Evolutionary conservation across 2,113 vertebrate species (phyloP).

Genomic region (Plectropomus leopardus): DNA sequence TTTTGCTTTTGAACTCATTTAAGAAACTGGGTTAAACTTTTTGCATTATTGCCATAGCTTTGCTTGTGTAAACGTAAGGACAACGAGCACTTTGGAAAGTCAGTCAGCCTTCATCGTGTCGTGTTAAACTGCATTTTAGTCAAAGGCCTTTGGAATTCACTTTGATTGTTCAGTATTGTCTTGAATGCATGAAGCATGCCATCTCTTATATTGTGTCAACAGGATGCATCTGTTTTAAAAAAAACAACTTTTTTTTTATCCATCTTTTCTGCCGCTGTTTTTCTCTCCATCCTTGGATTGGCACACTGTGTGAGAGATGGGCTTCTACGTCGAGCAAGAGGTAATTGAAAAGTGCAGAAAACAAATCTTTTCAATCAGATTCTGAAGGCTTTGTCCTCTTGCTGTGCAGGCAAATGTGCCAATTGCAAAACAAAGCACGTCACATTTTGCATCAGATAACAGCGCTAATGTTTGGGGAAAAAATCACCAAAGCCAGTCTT

Average conservation of each 20-base stretch:
- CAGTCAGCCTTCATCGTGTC: background rate
- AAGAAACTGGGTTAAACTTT: conserved; percentile 68
- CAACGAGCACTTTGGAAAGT: conserved; percentile 20
- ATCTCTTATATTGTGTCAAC: conserved; percentile 41
- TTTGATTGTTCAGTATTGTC: conserved; percentile 49
- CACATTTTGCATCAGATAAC: conserved; percentile 72
- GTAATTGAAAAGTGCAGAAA: conserved; percentile 81
- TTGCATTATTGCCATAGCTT: conserved; percentile 37
- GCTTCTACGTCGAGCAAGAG: conserved; percentile 44
- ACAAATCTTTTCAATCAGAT: conserved; percentile 78
- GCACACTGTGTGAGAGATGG: conserved; percentile 38
- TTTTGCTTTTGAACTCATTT: conserved; percentile 66
- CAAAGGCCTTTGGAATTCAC: conserved; percentile 22
- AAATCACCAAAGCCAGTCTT: conserved; percentile 63
- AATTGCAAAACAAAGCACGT: conserved; percentile 76
- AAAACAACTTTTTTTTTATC: conserved; percentile 1
- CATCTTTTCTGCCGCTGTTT: conserved; percentile 21
- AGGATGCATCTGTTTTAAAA: conserved; percentile 26
- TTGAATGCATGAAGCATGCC: conserved; percentile 18
- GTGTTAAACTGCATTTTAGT: conserved; percentile 4
- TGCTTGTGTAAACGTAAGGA: conserved; percentile 37
- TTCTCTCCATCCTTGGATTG: conserved; percentile 52
- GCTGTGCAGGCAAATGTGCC: conserved; percentile 62
- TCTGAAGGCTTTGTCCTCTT: conserved; percentile 75
- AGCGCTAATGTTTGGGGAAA: conserved; percentile 23